phyloP scores from a whole-genome alignment of 2,797 vertebrate species.

The Stomatorhinus walkeri region DNA sequence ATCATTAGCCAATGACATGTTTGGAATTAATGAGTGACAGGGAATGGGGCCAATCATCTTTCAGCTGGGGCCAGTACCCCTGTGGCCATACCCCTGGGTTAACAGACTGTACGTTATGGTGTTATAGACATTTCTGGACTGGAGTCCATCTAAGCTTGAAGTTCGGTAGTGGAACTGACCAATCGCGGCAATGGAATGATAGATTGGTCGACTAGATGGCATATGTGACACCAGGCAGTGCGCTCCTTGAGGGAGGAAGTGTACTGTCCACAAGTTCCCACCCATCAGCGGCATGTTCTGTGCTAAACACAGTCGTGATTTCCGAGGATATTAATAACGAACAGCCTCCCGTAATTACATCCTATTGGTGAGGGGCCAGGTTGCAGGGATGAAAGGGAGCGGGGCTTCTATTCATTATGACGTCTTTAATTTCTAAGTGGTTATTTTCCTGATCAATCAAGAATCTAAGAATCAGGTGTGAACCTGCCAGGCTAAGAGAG shows the following conservation, averaged over 20 bases:
- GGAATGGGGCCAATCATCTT: background rate
- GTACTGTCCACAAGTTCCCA: slow-evolving; percentile 63
- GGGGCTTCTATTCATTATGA: slow-evolving; percentile 71
- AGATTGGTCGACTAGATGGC: background rate
- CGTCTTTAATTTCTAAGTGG: slow-evolving; percentile 33
- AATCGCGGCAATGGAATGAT: background rate
- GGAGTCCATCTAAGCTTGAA: background rate
- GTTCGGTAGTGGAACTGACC: background rate
- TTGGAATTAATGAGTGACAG: background rate
- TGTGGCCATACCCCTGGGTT: background rate
- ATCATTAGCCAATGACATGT: background rate
- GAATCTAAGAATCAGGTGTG: slow-evolving; percentile 47
- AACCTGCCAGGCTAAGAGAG: slow-evolving; percentile 21
- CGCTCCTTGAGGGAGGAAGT: slow-evolving; percentile 42
- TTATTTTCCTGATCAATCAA: slow-evolving; percentile 70
- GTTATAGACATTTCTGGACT: background rate
- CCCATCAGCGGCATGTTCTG: slow-evolving; percentile 66
- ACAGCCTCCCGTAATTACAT: slow-evolving; percentile 76
- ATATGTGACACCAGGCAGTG: background rate
- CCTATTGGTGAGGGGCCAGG: slow-evolving; percentile 67
- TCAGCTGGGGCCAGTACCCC: background rate
- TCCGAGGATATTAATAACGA: slow-evolving; percentile 77
- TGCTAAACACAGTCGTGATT: slow-evolving; percentile 70
- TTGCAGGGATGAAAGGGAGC: slow-evolving; percentile 50
- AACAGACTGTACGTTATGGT: background rate